phyloP scores from a whole-genome alignment of 2,113 vertebrate genomes.

The Orientallactaga bullata region DNA sequence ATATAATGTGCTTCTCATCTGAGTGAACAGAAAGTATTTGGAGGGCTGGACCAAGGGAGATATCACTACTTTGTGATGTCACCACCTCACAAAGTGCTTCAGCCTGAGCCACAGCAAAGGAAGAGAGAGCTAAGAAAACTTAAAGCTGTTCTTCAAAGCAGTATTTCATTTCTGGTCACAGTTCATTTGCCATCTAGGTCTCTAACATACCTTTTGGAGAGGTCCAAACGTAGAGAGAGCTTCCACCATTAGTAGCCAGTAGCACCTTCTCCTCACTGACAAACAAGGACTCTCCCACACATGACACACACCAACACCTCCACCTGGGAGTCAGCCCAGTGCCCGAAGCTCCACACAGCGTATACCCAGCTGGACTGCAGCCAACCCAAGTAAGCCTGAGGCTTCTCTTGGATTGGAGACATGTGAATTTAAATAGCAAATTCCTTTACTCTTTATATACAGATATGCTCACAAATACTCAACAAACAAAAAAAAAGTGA shows the following conservation, averaged over 20 bases:
- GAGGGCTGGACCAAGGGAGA: neutral
- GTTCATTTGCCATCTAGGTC: neutral
- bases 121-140: neutral
- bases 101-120: neutral
- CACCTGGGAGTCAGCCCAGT: accelerated
- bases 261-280: neutral
- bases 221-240: neutral
- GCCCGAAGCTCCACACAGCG: neutral
- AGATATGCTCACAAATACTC: neutral
- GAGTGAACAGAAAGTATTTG: neutral
- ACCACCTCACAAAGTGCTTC: neutral
- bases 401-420: neutral
- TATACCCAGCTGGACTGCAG: neutral
- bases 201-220: neutral
- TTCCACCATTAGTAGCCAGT: neutral
- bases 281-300: neutral
- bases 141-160: neutral
- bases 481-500: neutral
- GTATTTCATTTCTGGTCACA: neutral
- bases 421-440: neutral
- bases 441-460: neutral
- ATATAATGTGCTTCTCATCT: neutral
- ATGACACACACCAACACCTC: neutral
- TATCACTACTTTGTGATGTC: neutral
- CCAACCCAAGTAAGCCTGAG: neutral